Percentiles rank a stretch among this genome's conserved stretches.
These are phyloP conservation scores for Gulo gulo DNA, from an alignment of 2,113 vertebrate genomes.

Conservation along the genomic window DNA sequence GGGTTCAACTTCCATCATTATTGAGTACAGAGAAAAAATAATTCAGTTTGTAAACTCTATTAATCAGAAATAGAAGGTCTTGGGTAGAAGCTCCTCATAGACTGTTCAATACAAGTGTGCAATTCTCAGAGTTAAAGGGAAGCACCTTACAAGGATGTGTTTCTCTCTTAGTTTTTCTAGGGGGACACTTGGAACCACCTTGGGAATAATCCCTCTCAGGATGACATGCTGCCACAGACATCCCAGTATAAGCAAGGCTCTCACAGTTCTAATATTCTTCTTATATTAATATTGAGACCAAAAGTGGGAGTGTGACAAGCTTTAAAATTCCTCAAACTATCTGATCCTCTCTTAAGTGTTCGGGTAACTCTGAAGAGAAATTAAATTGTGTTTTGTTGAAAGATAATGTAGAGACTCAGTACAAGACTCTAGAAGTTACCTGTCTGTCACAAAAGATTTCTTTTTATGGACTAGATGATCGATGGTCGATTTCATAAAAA, in stretches of 20 bases:
- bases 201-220: not conserved
- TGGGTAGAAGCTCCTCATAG: not conserved
- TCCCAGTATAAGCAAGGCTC: not conserved
- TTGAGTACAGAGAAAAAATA: not conserved
- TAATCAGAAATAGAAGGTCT: not conserved
- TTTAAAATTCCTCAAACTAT: not conserved
- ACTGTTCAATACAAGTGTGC: not conserved
- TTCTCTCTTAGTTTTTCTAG: not conserved
- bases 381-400: slow-evolving; percentile 18
- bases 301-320: not conserved
- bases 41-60: not conserved
- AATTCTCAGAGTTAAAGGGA: not conserved
- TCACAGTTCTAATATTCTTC: not conserved
- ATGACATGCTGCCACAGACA: not conserved
- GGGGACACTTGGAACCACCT: not conserved
- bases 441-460: slow-evolving; percentile 20
- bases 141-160: not conserved
- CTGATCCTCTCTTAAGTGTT: not conserved
- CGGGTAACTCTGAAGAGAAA: not conserved
- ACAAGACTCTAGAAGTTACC: not conserved
- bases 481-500: not conserved
- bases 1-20: not conserved
- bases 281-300: not conserved
- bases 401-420: not conserved
- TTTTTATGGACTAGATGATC: not conserved